Evolutionary conservation across 2,113 vertebrate genomes (phyloP), one percentile per base, ranked within the genome.

Genomic region (Puma concolor): DNA sequence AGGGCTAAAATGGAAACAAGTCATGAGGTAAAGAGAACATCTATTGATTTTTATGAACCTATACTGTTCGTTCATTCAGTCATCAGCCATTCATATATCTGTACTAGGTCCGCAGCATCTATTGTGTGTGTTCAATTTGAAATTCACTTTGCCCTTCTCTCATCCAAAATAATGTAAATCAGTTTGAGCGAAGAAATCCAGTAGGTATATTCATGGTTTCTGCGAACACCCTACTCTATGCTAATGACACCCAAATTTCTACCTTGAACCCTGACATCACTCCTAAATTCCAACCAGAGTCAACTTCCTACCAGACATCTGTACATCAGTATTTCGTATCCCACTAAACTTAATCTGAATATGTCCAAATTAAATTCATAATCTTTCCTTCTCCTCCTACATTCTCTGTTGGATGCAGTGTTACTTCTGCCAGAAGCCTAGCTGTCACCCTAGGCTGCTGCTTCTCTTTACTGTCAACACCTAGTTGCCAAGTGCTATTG

Each of bases 1-100:
- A 69, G 76, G 84, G 31, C 71, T 48, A 57, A 97, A 92, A 72
- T 79, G 11, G 57, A 91, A 94, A 80, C 67, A 95, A 92, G 71
- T 92, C 33, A 67, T 41, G 17, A 93, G 38, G 41, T 77, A 76
- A 94, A 48, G 66, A 91, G 80, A 93, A 57, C 13, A 60, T 88
- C 63, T 67, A 54, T 77, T 81, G 83, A 84, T 97, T 92, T 94
- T 85, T 89, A 92, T 16, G 33, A 85, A 31, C 44, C 50, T 66
- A 21, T 33, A 41, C 15, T 57, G 52, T 36, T 96, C 67, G 48
- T 69, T 94, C 71, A 66, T 76, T 97, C 88, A 95, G 69, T 93
- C 25, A 87, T n/a, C 67, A 44, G 63, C 38, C 79, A 77, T 74
- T 31, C 29, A 25, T n/a, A 25, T 41, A 76, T 86, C 44, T 83